Evolutionary conservation across 2,888 invertebrate genomes (phyloP).

Genomic region (Melanostoma scalare): DNA sequence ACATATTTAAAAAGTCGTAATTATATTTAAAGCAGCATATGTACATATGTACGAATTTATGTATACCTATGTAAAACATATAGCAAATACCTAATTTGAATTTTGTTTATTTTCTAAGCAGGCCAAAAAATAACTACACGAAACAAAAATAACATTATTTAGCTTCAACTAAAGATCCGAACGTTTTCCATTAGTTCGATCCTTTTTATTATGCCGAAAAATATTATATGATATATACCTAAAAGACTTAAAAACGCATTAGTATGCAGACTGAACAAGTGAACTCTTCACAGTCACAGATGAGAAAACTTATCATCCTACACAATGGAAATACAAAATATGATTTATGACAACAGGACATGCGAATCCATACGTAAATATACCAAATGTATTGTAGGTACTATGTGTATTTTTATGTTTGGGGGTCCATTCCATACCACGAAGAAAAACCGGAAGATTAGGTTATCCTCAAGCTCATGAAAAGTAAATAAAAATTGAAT

Average conservation of each 20-base stretch:
- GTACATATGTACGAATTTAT: too few relatives aligned
- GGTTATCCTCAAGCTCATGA: slow-evolving; percentile 47
- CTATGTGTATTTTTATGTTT: background rate
- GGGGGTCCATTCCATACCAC: slow-evolving; percentile 12
- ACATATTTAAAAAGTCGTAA: too few relatives aligned
- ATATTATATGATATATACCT: background rate
- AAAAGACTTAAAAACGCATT: slow-evolving; percentile 32
- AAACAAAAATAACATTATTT: too few relatives aligned
- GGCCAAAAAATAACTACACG: too few relatives aligned
- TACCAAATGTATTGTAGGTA: background rate
- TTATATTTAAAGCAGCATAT: too few relatives aligned
- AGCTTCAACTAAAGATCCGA: too few relatives aligned
- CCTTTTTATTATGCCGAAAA: too few relatives aligned
- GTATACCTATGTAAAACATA: too few relatives aligned
- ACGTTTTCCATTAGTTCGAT: too few relatives aligned
- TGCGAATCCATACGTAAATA: slow-evolving; percentile 34
- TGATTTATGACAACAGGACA: slow-evolving; percentile 66
- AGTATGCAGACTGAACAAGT: slow-evolving; percentile 50
- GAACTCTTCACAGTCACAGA: slow-evolving; percentile 57
- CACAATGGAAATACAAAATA: slow-evolving; percentile 57
- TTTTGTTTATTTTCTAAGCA: too few relatives aligned
- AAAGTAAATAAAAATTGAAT: slow-evolving; percentile 70
- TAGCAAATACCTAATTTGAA: too few relatives aligned
- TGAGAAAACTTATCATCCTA: slow-evolving; percentile 64
- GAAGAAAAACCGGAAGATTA: slow-evolving; percentile 60